phyloP scores from a whole-genome alignment of 2,113 vertebrate genomes.

The Tonatia bakeri region DNA sequence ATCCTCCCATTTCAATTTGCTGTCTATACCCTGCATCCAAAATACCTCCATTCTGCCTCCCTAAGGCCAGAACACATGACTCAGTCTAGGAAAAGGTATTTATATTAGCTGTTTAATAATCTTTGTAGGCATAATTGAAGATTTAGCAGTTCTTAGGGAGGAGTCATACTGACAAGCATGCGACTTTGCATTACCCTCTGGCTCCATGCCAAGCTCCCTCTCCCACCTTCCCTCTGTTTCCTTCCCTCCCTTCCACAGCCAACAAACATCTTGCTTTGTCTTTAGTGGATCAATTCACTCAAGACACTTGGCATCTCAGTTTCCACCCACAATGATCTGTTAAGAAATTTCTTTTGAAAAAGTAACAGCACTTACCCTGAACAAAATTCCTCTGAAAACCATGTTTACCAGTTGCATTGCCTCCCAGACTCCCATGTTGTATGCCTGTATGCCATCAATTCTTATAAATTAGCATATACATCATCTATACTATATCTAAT shows the following conservation, averaged over 20 bases:
- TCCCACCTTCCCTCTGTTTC: too few relatives aligned
- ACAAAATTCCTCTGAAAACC: conserved; percentile 16
- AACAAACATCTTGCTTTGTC: not conserved
- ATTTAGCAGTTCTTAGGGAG: not conserved
- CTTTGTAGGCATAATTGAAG: not conserved
- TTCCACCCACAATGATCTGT: not conserved
- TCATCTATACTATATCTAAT: not conserved
- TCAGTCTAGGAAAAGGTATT: not conserved
- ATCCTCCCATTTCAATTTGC: not conserved
- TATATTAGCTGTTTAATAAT: not conserved
- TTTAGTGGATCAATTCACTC: not conserved
- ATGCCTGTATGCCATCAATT: not conserved
- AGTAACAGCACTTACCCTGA: not conserved
- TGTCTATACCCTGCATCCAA: not conserved
- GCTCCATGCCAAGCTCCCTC: not conserved
- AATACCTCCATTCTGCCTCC: not conserved
- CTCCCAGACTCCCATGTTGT: not conserved
- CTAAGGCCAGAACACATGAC: not conserved
- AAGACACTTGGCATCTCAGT: not conserved
- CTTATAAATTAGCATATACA: not conserved
- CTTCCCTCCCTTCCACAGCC: not conserved
- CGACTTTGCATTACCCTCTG: not conserved
- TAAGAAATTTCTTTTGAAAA: not conserved
- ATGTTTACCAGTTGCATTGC: not conserved
- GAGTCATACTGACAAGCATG: not conserved